These are phyloP conservation scores for Helicoverpa assulta DNA, from an alignment of 2,888 invertebrate species.

Conservation along the genomic window DNA sequence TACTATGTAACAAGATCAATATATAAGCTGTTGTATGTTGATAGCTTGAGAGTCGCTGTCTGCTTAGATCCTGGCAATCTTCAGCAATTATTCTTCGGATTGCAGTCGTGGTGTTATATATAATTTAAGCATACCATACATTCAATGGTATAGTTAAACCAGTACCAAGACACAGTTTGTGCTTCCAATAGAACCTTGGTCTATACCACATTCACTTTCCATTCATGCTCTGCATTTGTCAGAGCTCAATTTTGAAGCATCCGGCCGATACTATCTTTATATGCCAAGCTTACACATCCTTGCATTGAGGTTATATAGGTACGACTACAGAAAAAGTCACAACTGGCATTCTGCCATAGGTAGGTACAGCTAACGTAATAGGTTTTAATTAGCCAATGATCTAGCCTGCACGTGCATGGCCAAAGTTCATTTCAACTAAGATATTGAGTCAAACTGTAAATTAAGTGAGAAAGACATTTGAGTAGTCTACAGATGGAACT, in stretches of 20 bases:
- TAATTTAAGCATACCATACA: neutral
- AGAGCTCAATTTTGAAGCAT: conserved; percentile 41
- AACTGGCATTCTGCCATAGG: conserved; percentile 38
- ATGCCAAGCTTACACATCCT: conserved; percentile 41
- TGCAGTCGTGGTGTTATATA: too few species aligned
- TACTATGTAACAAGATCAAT: too few species aligned
- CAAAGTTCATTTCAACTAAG: conserved; percentile 28
- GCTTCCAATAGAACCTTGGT: conserved; percentile 46
- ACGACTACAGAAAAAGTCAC: conserved; percentile 24
- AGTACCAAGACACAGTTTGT: neutral
- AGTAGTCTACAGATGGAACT: neutral
- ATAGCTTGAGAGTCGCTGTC: too few species aligned
- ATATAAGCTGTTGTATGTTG: too few species aligned
- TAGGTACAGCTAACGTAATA: conserved; percentile 14
- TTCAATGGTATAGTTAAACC: neutral
- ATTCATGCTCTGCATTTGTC: conserved; percentile 38
- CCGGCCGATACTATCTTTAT: conserved; percentile 47
- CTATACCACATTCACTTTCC: conserved; percentile 46
- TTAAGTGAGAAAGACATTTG: neutral
- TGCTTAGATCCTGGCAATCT: too few species aligned
- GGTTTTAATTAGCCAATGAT: conserved; percentile 23
- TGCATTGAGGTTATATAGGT: conserved; percentile 43
- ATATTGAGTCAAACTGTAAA: conserved; percentile 26
- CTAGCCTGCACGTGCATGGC: conserved; percentile 21
- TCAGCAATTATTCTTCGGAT: too few species aligned